Evolutionary conservation across 2,797 vertebrate species (phyloP), one percentile per base, ranked within the genome.

Genomic region (Chloroceryle amazona): DNA sequence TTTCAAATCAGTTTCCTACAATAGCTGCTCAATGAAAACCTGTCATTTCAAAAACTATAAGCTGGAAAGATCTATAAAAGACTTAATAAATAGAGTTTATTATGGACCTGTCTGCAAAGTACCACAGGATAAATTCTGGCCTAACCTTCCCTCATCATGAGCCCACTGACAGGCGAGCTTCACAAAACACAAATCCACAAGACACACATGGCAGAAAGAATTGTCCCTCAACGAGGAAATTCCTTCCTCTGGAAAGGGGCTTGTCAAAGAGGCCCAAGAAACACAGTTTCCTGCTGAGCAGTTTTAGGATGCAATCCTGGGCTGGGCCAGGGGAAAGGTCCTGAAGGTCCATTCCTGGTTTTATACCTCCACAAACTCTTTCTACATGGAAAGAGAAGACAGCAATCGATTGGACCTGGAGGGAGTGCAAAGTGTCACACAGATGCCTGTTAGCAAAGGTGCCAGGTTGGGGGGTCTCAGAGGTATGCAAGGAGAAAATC

Each of bases 351-450:
- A 3, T 37, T 29, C 9, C 14, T 18, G 9, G 8, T 86, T 84
- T 86, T 33, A 31, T 61, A 54, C 13, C 26, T 66, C 29, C 37
- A 61, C 22, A 57, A 82, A 62, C n/a, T 47, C 6, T n/a, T 51
- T 26, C 7, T 13, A 39, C 7, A 5, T 13, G 18, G 31, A 76
- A 76, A 72, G 9, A 3, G 15, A 71, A 75, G 12, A 76, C 20
- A 62, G 31, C 13, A 71, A 61, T 6, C 3, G 7, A 37, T 1
- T 28, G 10, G 22, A 89, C 47, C 41, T 11, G 57, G 33, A 72
- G 10, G 22, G 7, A 74, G 4, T 12, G 26, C 29, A 17, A 66
- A 60, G 20, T 10, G 9, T 31, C 4, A 0, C 21, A 35, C 0
- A 3, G 54, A 57, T 42, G 20, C 44, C 39, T 61, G 20, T 61